Evolutionary conservation across 2,888 invertebrate species (phyloP).

Genomic region (Dryomyza anilis): DNA sequence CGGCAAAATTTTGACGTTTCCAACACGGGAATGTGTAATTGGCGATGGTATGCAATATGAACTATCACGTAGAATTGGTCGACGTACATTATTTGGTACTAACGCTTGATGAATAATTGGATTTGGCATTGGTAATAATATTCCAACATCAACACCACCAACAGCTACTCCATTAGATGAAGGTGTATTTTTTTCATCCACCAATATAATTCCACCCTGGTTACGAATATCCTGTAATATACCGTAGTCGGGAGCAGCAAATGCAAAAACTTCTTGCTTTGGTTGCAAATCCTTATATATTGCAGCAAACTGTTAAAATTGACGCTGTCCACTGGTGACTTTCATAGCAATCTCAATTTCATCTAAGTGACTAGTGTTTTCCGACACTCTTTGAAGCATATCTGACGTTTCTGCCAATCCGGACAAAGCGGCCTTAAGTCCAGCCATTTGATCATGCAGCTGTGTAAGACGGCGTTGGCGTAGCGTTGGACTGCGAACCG

Average conservation of each 20-base stretch:
- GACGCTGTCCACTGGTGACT: conserved; percentile 64
- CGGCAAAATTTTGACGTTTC: conserved; percentile 30
- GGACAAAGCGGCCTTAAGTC: conserved; percentile 70
- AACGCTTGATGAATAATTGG: conserved; percentile 26
- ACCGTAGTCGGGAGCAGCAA: conserved; percentile 67
- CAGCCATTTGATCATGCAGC: conserved; percentile 76
- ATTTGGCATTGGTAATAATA: conserved; percentile 36
- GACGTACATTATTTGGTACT: conserved; percentile 43
- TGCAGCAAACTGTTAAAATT: conserved; percentile 68
- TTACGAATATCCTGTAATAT: conserved; percentile 66
- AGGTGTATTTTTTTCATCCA: conserved; percentile 53
- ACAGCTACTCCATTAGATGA: conserved; percentile 36
- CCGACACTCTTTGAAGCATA: conserved; percentile 70
- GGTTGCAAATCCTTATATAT: conserved; percentile 69
- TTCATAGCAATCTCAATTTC: conserved; percentile 65
- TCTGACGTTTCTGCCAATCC: conserved; percentile 74
- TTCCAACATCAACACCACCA: conserved; percentile 36
- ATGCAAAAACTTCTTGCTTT: conserved; percentile 66
- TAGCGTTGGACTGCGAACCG: too few species aligned
- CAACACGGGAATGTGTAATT: conserved; percentile 39
- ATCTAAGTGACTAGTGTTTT: conserved; percentile 66
- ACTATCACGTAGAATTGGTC: conserved; percentile 54
- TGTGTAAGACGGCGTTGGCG: conserved; percentile 72
- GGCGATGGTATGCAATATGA: conserved; percentile 51
- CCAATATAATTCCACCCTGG: conserved; percentile 65